Evolutionary conservation across 2,888 invertebrate genomes (phyloP), one percentile per base, ranked within the genome.

Genomic region (Villa cingulata): DNA sequence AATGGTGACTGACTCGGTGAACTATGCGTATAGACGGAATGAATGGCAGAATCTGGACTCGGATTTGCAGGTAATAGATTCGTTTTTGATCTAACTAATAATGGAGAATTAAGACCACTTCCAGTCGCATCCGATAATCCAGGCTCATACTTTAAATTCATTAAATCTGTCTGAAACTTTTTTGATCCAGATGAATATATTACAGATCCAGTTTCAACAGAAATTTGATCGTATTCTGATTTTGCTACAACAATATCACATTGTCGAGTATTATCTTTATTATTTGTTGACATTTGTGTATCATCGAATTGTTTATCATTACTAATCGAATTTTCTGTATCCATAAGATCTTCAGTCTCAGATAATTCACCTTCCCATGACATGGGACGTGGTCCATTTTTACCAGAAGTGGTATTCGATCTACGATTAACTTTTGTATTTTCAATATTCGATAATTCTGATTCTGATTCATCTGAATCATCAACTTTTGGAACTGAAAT

Each of bases 341-440:
- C 70, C 69, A 71, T 70, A 17, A 65, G 72, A 70, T 78, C 78
- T 55, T 88, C 88, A n/a, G 83, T 80, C 62, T 91, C 91, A 2
- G 89, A 90, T 14, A 91, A 75, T 65, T 89, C 90, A 10, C 91
- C 91, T 66, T 91, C 91, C 91, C 91, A 91, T 9, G 89, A 90
- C 91, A 92, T 92, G 42, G 91, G 91, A 45, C 91, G 71, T 10
- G 77, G 76, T 41, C 75, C 75, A 51, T 65, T 68, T 50, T 66
- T 65, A 44, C 50, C 54, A 39, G 34, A 38, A 55, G 69, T 70
- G 55, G 71, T 72, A 50, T 66, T 71, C 9, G 56, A 56, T 34
- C 77, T 67, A 48, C 76, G 61, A 52, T 74, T 76, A n/a, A 77
- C 77, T 50, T 65, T 66, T 5, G 66, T 58, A 53, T 64, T 65